Evolutionary conservation across 2,113 vertebrate species (phyloP), one percentile per base, ranked within the genome.

Genomic region (Tachycineta bicolor): DNA sequence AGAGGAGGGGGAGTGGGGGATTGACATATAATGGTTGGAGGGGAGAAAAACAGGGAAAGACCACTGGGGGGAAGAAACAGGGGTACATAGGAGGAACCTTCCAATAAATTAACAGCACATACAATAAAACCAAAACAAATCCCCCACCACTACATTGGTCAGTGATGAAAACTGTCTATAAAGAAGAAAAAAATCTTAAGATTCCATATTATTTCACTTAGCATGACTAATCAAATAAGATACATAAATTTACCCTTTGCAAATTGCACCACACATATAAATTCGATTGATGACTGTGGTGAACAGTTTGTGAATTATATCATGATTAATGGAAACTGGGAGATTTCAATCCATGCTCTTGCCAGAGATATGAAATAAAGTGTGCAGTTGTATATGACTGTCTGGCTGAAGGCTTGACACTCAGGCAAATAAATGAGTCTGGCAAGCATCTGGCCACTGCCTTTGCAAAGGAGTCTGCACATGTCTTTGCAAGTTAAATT

Each of bases 241-340:
- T 21, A 41, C 52, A 34, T 31, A 14, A 79, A 94, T 88, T 83
- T 75, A 77, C 41, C 20, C 39, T 77, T 74, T 73, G 7, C 55
- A 95, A 95, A 95, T 73, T 94, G 4, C 31, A 34, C 17, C 62
- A 50, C 10, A n/a, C 12, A 43, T 60, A 17, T 44, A 83, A 41
- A 65, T 80, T 86, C 89, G 4, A 94, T 46, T 87, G 83, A 96
- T 67, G 65, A 62, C 58, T 82, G 29, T 70, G 46, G 53, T 88
- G 75, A 96, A 53, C 34, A 11, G 39, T 70, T 79, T 76, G 39
- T 71, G 87, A 94, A 89, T 96, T 95, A 83, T 62, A 79, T 7
- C 1, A 50, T 89, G 94, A 97, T 82, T 88, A 93, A 97, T 96
- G 58, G 76, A 94, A 96, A 93, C 25, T 26, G n/a, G 28, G 71